Evolutionary conservation across 1,140 invertebrate species (phyloP), one percentile per base, ranked within the genome.

Genomic region (Delia radicum): DNA sequence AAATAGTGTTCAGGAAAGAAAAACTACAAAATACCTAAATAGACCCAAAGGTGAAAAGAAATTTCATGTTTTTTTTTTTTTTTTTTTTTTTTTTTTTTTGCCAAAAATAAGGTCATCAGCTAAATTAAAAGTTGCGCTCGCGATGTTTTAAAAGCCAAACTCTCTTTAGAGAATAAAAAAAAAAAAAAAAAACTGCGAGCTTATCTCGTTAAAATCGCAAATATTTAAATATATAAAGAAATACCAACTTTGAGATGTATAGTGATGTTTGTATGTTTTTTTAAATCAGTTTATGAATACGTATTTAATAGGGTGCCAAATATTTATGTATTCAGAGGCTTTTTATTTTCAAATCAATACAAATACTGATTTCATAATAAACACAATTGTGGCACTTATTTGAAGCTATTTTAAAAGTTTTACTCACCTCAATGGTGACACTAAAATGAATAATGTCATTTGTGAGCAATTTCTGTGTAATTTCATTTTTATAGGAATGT

Each of bases 191-290:
- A 55, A 21, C 21, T n/a, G 48, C 18, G 24, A 55, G 48, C 24
- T 55, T 55, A 55, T 55, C 48, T 55, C 48, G 48, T 55, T 55
- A 55, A 55, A 55, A 55, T 55, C 48, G n/a, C n/a, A 55, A 55
- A 55, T 21, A 21, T 55, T 55, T 55, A 21, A 55, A 55, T 21
- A 55, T 21, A 21, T 8, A 21, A 55, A 55, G 15, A 18, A 42
- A 55, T 21, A 15, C 37, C 1, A 10, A 42, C 6, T 8, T 15
- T 15, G 12, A 15, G 21, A 55, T 21, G 18, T 18, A 55, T 55
- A 55, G 5, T 18, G 24, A 55, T 55, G 48, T n/a, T 48, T 37
- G 33, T 37, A 10, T n/a, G n/a, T n/a, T n/a, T n/a, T n/a, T n/a
- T n/a, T n/a, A n/a, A n/a, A n/a, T n/a, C n/a, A n/a, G n/a, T n/a